Base-by-base conservation (phyloP, 2,888 invertebrate species). In the Himalopsyche tibetana region DNA sequence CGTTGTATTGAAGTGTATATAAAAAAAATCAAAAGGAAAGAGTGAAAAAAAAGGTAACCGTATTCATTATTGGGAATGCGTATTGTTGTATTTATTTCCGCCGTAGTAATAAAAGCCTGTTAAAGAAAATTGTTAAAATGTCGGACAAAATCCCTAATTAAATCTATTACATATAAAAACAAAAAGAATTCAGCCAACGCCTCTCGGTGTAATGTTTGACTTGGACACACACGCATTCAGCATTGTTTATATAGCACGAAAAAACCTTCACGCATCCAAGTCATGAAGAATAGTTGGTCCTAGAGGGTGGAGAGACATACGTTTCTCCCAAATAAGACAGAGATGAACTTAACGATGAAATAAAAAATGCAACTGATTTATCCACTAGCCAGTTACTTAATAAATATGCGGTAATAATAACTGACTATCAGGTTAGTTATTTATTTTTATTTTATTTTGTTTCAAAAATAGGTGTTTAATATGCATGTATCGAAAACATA, bases 211-310 rank as follows among this genome's bases (percentile, higher is more conserved):
- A n/a, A 63, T 63, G 63, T 63, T 63, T 63, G 63, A 19, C 28
- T 28, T 63, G 63, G 28, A 6, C 63, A 63, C 56, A 56, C 63
- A 63, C 63, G 28, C 63, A 63, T 63, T 63, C 11, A 8, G 28
- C n/a, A 63, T 19, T 63, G 63, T 63, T 63, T 63, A 63, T 28
- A 63, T 11, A 63, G 63, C 63, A 63, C 19, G 63, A 63, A 63
- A 63, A 63, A 63, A 19, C 63, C 19, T 63, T 28, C 63, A 63
- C 63, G 63, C 63, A 63, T 63, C 63, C 28, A 4, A 63, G 63
- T 63, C 63, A 63, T 63, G 63, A 63, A 63, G 63, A 63, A 63
- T 63, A 63, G 63, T 63, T 63, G 63, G 63, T 63, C 19, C 19
- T 63, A 63, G 19, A 63, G 63, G 63, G 63, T 63, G 63, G n/a